Conservation (phyloP, 2,113 vertebrate species). For the Mesembrinibis cayennensis region DNA sequence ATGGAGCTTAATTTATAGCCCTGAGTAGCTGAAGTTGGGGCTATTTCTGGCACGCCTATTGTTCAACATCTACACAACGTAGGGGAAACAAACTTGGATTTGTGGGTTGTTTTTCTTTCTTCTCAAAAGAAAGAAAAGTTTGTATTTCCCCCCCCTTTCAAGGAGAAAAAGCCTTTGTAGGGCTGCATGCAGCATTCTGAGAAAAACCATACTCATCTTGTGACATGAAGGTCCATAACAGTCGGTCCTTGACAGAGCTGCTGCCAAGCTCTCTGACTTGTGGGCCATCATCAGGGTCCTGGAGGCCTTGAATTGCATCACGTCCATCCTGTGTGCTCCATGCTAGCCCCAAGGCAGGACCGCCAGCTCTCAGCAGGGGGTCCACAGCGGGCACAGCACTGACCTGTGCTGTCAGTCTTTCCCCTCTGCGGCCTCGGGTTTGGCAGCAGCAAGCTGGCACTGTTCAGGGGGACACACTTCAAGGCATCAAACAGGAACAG, state of each 20-base stretch:
- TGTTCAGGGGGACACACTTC: neutral
- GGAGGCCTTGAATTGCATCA: neutral
- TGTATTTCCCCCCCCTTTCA: neutral
- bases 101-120: neutral
- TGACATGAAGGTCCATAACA: neutral
- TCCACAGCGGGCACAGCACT: neutral
- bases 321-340: accelerated
- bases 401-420: neutral
- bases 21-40: neutral
- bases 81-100: neutral
- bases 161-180: neutral
- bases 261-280: neutral
- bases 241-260: neutral
- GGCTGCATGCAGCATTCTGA: neutral
- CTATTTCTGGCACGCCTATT: neutral
- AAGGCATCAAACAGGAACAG: neutral
- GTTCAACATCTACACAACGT: neutral
- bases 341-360: neutral
- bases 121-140: neutral
- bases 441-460: neutral
- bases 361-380: neutral
- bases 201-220: neutral
- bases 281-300: neutral
- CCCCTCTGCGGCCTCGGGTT: neutral
- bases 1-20: neutral